Evolutionary conservation across 1,140 invertebrate genomes (phyloP).

Genomic region (Neodiprion fabricii): DNA sequence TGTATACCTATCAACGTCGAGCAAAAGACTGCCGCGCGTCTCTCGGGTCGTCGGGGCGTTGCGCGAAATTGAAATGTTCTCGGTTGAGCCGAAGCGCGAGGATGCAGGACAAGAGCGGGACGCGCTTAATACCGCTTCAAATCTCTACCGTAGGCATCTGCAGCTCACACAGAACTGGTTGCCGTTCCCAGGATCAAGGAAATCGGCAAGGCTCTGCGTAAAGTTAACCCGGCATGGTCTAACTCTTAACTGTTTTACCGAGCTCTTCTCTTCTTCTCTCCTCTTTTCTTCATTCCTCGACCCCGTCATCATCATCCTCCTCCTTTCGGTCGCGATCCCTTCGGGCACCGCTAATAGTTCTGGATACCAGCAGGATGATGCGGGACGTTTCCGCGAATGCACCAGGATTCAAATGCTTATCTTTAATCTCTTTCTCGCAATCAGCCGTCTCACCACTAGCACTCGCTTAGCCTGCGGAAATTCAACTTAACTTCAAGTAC

Average conservation of each 20-base stretch:
- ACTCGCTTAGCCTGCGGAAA: no score
- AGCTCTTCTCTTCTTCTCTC: not conserved
- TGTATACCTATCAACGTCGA: not conserved
- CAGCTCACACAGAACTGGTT: not conserved
- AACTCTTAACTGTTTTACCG: not conserved
- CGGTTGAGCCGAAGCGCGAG: not conserved
- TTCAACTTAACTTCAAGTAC: no score
- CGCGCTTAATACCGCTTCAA: not conserved
- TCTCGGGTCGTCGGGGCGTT: not conserved
- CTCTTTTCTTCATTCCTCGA: not conserved
- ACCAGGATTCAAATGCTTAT: no score
- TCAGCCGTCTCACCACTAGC: no score
- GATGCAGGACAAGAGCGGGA: not conserved
- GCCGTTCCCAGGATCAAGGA: conserved; percentile 30
- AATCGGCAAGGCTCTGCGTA: conserved; percentile 29
- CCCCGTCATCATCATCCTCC: not conserved
- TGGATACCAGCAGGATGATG: no score
- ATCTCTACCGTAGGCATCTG: not conserved
- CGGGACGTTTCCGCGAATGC: no score
- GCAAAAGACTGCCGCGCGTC: not conserved
- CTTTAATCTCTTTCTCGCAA: no score
- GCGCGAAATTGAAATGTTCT: conserved; percentile 7
- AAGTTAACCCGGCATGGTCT: not conserved
- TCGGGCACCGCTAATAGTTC: no score
- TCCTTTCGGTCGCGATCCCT: not conserved